Evolutionary conservation across 2,888 invertebrate species (phyloP).

Genomic region (Timema cristinae): DNA sequence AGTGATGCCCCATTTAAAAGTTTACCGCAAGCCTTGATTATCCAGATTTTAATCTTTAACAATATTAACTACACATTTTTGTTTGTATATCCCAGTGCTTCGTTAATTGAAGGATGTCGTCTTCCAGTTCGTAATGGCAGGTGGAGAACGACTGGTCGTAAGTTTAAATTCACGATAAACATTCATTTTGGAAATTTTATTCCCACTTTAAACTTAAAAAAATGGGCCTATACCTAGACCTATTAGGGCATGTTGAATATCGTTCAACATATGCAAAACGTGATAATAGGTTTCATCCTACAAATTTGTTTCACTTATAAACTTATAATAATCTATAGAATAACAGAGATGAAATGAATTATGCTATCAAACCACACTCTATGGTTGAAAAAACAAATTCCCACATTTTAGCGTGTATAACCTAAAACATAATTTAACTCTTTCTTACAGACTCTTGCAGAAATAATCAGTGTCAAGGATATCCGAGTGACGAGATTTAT

Average conservation of each 20-base stretch:
- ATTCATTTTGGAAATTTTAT: conserved; percentile 24
- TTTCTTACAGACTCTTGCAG: conserved; percentile 76
- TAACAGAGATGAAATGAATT: no score
- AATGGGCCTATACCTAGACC: no score
- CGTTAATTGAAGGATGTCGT: conserved; percentile 89
- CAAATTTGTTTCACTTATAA: no score
- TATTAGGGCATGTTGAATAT: no score
- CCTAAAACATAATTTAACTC: conserved; percentile 24
- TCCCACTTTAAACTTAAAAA: no score
- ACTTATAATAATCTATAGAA: no score
- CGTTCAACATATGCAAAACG: no score
- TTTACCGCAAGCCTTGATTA: neutral
- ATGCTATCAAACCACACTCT: no score
- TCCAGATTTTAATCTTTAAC: no score
- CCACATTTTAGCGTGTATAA: neutral
- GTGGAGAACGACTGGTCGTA: conserved; percentile 91
- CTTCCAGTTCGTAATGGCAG: conserved; percentile 91
- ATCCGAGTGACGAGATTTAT: conserved; percentile 63
- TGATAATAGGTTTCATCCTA: no score
- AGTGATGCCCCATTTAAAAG: conserved; percentile 1
- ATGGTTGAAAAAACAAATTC: no score
- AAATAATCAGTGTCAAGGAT: conserved; percentile 94
- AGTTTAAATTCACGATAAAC: conserved; percentile 42
- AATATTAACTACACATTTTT: conserved; percentile 11
- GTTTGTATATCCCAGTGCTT: conserved; percentile 56